phyloP scores from a whole-genome alignment of 2,113 vertebrate genomes.

The Acrocephalus kingi region DNA sequence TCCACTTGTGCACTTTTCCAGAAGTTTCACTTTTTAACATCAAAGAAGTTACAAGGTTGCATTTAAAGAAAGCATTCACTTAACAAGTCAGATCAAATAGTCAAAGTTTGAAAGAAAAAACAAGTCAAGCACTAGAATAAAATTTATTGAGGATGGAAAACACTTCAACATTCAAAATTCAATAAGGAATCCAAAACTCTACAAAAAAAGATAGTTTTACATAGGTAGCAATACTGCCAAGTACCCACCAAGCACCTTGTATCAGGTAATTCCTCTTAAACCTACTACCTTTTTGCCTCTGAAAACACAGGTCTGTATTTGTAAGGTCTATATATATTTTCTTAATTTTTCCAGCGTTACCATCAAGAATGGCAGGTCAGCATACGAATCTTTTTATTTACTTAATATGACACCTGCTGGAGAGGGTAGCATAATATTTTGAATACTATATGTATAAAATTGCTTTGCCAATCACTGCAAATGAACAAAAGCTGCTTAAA shows the following conservation, averaged over 20 bases:
- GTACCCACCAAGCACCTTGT: background rate
- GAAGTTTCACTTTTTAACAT: background rate
- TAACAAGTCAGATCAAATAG: background rate
- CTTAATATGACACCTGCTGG: background rate
- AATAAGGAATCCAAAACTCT: background rate
- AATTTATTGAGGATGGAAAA: background rate
- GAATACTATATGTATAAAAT: background rate
- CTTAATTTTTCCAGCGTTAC: constrained; percentile 1
- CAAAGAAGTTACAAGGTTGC: background rate
- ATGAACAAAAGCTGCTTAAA: background rate
- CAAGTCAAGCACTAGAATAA: background rate
- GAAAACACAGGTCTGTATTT: background rate
- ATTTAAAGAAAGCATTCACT: background rate
- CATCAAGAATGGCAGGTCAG: background rate
- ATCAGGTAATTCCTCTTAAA: background rate
- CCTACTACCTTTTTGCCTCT: background rate
- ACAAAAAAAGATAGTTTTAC: background rate
- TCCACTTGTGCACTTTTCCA: background rate
- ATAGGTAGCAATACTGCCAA: background rate
- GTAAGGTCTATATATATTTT: background rate
- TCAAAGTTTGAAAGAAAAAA: background rate
- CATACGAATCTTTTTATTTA: background rate
- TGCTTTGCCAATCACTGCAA: background rate
- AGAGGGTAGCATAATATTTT: background rate
- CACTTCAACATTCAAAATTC: background rate